Evolutionary conservation across 2,797 vertebrate genomes (phyloP), one percentile per base, ranked within the genome.

Genomic region (Megaceryle alcyon): DNA sequence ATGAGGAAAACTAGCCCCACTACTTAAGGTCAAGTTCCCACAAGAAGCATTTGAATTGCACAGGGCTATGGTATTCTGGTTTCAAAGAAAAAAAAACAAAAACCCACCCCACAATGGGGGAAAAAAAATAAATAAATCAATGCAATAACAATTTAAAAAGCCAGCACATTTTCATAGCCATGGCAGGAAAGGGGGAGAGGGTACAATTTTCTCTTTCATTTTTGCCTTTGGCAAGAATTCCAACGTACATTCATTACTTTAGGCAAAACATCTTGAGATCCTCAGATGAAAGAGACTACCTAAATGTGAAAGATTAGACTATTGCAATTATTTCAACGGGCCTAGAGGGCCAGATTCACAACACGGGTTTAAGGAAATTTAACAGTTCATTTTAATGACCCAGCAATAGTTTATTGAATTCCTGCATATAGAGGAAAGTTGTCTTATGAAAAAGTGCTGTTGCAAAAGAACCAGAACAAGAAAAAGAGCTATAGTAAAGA

Each of bases 191-290:
- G 5, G 15, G 4, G 7, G 7, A 86, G 14, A 73, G 46, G 5
- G 23, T 59, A n/a, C 33, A 35, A 71, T 95, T 80, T 91, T 69
- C 29, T 37, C 23, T 70, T 90, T 76, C 18, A 41, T 79, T 90
- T 94, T 92, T 76, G 72, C 86, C 79, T 70, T 81, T 64, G 41
- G 79, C 31, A 86, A 86, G 70, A 90, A 85, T 94, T 94, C 69
- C 49, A 66, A 25, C 6, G 8, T 46, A 71, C 28, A 44, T 91
- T 85, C 49, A 44, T 75, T 90, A 88, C 79, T 92, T 86, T 72
- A 85, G 44, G 59, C 82, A 83, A 92, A 94, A 76, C 11, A 90
- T 82, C 48, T 77, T 68, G 70, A 80, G 77, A 90, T 76, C n/a
- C 44, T 86, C 46, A 86, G 89, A 94, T 94, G 86, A 94, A 96